These are phyloP conservation scores for Ophthalmolycus amberensis DNA, from an alignment of 2,113 vertebrate genomes.

Conservation along the genomic window DNA sequence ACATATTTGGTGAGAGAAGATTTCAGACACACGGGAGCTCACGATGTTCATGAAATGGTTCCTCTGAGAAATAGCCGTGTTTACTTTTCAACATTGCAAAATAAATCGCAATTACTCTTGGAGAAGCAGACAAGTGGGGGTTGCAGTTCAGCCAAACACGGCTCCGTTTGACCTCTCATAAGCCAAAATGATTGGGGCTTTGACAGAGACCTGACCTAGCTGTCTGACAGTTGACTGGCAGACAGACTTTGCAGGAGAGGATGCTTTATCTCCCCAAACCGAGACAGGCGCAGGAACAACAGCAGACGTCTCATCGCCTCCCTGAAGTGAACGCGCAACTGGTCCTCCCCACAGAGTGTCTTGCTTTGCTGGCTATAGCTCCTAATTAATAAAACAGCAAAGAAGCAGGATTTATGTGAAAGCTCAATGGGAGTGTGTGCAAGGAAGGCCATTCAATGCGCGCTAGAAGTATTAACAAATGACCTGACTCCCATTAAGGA, in stretches of 20 bases:
- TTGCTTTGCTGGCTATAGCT: slow-evolving; percentile 29
- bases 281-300: slow-evolving; percentile 43
- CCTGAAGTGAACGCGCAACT: slow-evolving; percentile 38
- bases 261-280: slow-evolving; percentile 47
- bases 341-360: slow-evolving; percentile 21
- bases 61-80: slow-evolving; percentile 43
- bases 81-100: slow-evolving; percentile 72
- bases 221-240: slow-evolving; percentile 43
- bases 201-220: slow-evolving; percentile 54
- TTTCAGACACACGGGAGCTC: background rate
- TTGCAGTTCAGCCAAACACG: slow-evolving; percentile 43
- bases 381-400: slow-evolving; percentile 67
- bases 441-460: slow-evolving; percentile 39
- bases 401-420: slow-evolving; percentile 62
- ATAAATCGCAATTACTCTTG: slow-evolving; percentile 65
- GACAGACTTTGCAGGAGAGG: slow-evolving; percentile 30
- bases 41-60: slow-evolving; percentile 16
- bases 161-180: slow-evolving; percentile 68
- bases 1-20: background rate
- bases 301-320: slow-evolving; percentile 9
- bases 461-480: slow-evolving; percentile 59
- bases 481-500: slow-evolving; percentile 68
- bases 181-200: slow-evolving; percentile 68
- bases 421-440: slow-evolving; percentile 41
- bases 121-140: slow-evolving; percentile 27